Evolutionary conservation across 2,888 invertebrate species (phyloP), one percentile per base, ranked within the genome.

Genomic region (Drosophila atripex): DNA sequence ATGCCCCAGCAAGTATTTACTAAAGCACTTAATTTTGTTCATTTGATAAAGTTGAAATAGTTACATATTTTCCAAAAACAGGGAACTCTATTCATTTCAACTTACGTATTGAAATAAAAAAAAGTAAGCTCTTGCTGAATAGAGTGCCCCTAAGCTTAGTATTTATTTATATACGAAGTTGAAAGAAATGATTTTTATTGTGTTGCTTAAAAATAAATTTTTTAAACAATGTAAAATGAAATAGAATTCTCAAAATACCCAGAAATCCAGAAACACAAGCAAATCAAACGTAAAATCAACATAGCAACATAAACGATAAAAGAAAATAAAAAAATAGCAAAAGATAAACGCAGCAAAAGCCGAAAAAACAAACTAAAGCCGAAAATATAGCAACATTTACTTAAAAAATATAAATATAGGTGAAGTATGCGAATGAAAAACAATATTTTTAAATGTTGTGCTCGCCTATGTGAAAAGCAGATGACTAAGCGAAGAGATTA

Each of bases 381-480:
- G 77, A 75, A 80, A 75, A 80, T 43, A 85, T 71, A 74, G 74
- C 52, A 79, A 85, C 74, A 80, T 76, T 76, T 61, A 74, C 53
- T 50, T 43, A 55, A 63, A 23, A 55, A 23, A 54, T 66, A 64
- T 59, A 66, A 51, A 59, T n/a, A n/a, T 77, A 78, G 78, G 79
- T 65, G 58, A 76, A 55, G 60, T 52, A 61, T 35, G 47, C 25
- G 32, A 57, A 47, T 50, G 53, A 43, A 68, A 66, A 58, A 51
- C 66, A 77, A 68, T 71, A 77, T 76, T 79, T 85, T 82, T 70
- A 70, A 76, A 82, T 78, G 80, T 84, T 86, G 85, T 73, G 76
- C 73, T 84, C 78, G 76, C 71, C 53, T 64, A 60, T 49, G 53
- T 77, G 59, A 58, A 71, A 68, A 71, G 58, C 56, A 73, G 46